A percentile compares a stretch with the other conserved stretches of the same genome.
Evolutionary conservation across 2,888 invertebrate species (phyloP).

Genomic region (Sphaerophoria rueppellii): DNA sequence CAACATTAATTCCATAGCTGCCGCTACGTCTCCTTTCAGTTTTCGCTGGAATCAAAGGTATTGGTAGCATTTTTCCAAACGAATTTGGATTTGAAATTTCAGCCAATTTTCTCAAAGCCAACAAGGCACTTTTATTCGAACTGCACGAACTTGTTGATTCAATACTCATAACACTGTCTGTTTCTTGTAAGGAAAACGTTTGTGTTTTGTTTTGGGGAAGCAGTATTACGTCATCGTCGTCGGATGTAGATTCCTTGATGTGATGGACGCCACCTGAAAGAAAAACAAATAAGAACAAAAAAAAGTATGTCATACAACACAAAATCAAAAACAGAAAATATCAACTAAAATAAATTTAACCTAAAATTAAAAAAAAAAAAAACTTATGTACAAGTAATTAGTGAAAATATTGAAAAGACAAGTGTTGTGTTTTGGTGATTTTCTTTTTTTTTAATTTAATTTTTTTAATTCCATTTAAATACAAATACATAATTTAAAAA

Average conservation of each 20-base stretch:
- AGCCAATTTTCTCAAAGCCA: constrained; percentile 80
- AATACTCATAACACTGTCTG: background rate
- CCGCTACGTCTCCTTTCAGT: constrained; percentile 12
- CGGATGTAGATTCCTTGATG: constrained; percentile 24
- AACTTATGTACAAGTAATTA: constrained; percentile 33
- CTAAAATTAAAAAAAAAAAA: constrained; percentile 36
- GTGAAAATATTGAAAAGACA: constrained; percentile 44
- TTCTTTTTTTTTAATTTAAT: constrained; percentile 47
- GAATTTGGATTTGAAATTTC: constrained; percentile 79
- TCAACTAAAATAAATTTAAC: constrained; percentile 35
- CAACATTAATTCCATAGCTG: background rate
- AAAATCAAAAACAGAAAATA: constrained; percentile 41
- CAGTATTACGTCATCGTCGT: constrained; percentile 42
- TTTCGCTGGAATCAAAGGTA: constrained; percentile 72
- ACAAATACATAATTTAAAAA: constrained; percentile 16
- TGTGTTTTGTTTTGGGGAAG: constrained; percentile 5
- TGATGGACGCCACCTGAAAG: constrained; percentile 41
- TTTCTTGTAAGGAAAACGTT: background rate
- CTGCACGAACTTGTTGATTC: constrained; percentile 11
- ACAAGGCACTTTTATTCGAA: constrained; percentile 75
- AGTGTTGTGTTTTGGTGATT: constrained; percentile 26
- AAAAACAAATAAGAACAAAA: constrained; percentile 63
- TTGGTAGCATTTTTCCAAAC: constrained; percentile 78
- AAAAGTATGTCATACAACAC: constrained; percentile 52
- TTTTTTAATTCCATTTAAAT: constrained; percentile 19